A percentile compares a stretch with the other conserved stretches of the same genome.
phyloP scores from a whole-genome alignment of 2,113 vertebrate species.

The Hypanus sabinus region DNA sequence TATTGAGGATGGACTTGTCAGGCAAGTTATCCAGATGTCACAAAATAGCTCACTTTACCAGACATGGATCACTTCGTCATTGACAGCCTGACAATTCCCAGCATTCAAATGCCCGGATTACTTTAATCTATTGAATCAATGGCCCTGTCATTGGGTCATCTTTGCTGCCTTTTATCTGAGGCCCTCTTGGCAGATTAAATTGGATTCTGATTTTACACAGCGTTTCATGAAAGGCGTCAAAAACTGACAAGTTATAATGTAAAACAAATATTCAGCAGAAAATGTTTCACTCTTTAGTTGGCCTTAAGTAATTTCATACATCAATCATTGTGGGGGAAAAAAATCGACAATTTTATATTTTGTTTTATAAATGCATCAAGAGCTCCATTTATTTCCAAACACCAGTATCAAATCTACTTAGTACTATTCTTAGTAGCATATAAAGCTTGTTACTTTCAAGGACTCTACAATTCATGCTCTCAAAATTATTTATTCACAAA shows the following conservation, averaged over 20 bases:
- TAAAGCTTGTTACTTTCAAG: neutral
- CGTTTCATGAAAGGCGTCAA: neutral
- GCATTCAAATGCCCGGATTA: neutral
- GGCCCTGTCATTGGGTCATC: neutral
- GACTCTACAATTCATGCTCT: too few relatives aligned
- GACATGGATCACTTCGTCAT: neutral
- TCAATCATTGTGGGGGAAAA: neutral
- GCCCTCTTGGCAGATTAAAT: neutral
- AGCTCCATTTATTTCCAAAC: neutral
- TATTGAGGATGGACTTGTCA: neutral
- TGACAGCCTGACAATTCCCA: neutral
- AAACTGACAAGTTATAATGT: neutral
- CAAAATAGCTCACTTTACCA: neutral
- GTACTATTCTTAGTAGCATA: neutral
- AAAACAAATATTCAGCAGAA: neutral
- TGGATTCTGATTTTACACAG: neutral
- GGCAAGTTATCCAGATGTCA: neutral
- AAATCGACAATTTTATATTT: neutral
- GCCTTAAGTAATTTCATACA: neutral
- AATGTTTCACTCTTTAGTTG: neutral
- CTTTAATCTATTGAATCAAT: neutral
- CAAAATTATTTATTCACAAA: too few relatives aligned
- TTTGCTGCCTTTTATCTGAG: neutral
- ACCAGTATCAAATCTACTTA: neutral
- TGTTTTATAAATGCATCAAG: neutral